phyloP scores from a whole-genome alignment of 2,797 vertebrate genomes.

The Acanthurus tractus region DNA sequence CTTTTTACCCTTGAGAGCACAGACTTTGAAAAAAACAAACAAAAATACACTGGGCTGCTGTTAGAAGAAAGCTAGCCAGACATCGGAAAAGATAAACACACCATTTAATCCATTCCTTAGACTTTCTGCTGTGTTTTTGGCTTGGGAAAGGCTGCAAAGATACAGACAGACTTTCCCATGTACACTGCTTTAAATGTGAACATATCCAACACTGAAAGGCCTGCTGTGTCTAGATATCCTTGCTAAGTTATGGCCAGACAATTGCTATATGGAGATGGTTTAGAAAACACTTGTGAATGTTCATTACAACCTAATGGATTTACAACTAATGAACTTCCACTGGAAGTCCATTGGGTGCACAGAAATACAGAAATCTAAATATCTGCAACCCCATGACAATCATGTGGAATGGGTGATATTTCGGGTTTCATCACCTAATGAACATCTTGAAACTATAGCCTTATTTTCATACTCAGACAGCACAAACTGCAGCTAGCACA shows the following conservation, averaged over 20 bases:
- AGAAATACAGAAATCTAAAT: neutral
- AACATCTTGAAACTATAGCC: neutral
- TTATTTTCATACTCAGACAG: neutral
- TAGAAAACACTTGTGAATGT: too few species aligned
- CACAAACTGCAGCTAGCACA: neutral
- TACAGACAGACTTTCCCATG: neutral
- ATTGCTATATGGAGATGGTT: too few species aligned
- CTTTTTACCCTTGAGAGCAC: too few species aligned
- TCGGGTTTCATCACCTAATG: neutral
- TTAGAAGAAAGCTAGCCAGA: too few species aligned
- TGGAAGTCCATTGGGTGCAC: neutral
- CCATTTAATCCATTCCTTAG: neutral
- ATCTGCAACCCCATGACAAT: neutral
- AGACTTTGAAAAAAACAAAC: too few species aligned
- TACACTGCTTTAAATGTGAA: neutral
- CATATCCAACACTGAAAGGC: neutral
- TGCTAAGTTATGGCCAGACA: too few species aligned
- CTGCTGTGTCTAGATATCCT: neutral
- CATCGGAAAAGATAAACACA: constrained; percentile 3
- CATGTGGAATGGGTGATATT: neutral
- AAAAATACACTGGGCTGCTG: too few species aligned
- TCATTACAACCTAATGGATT: too few species aligned
- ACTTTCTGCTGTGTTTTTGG: neutral
- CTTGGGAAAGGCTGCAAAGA: neutral
- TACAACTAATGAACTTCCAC: too few species aligned